Conservation (phyloP, 2,888 invertebrate species). For the Metallyticus violacea region DNA sequence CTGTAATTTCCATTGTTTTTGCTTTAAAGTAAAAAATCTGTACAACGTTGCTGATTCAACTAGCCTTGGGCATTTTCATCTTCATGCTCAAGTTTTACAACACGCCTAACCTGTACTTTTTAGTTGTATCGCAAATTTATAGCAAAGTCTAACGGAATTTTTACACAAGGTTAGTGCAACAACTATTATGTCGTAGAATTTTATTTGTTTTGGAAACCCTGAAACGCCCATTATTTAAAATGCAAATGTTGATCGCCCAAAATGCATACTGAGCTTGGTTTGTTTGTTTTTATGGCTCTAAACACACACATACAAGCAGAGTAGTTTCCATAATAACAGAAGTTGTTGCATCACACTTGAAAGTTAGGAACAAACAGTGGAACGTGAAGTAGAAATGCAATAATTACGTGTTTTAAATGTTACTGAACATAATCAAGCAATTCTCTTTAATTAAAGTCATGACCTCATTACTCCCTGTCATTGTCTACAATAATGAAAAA, state of each 20-base stretch:
- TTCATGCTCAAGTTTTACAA: neutral
- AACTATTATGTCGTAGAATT: neutral
- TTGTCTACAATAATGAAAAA: no score
- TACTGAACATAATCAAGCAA: no score
- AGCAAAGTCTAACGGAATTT: neutral
- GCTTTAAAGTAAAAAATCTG: no score
- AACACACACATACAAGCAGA: neutral
- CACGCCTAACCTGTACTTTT: neutral
- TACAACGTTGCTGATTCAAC: neutral
- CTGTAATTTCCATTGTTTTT: no score
- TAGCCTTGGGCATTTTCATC: neutral
- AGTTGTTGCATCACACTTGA: neutral
- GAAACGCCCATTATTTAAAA: neutral
- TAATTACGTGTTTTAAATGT: neutral
- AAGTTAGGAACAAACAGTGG: no score
- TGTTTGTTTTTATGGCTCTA: neutral
- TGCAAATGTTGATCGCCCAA: neutral
- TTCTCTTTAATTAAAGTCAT: no score
- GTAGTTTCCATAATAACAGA: neutral
- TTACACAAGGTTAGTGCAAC: no score
- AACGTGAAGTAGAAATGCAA: neutral
- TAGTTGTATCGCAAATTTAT: neutral
- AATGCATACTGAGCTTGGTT: no score
- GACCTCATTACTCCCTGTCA: no score
- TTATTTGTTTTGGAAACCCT: neutral